Conservation (phyloP, 2,888 invertebrate genomes). For the Oxyteleia sp. region DNA sequence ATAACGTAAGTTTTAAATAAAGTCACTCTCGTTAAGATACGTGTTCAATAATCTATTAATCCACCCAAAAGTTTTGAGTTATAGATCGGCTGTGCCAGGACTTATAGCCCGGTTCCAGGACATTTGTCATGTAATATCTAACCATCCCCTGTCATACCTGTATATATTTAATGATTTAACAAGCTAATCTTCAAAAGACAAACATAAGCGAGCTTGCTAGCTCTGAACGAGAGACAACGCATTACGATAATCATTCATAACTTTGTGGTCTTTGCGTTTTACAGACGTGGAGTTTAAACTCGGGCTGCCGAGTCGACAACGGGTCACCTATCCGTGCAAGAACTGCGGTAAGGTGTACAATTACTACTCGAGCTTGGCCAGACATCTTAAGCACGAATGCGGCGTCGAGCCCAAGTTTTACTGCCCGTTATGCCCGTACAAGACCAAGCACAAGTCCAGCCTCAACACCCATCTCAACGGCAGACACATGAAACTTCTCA, state of each 20-base stretch:
- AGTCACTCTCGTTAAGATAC: constrained; percentile 16
- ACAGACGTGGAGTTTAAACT: constrained; percentile 58
- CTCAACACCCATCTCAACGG: constrained; percentile 85
- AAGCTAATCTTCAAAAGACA: constrained; percentile 11
- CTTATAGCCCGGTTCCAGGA: constrained; percentile 11
- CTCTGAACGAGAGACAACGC: constrained; percentile 23
- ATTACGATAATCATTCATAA: constrained; percentile 46
- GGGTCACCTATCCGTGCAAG: constrained; percentile 77
- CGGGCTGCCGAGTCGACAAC: constrained; percentile 41
- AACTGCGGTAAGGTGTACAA: constrained; percentile 88
- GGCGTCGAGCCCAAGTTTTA: constrained; percentile 88
- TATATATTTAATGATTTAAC: constrained; percentile 28
- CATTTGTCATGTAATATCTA: constrained; percentile 44
- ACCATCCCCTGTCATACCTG: constrained; percentile 33
- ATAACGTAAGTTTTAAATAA: no score
- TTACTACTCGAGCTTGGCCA: constrained; percentile 86
- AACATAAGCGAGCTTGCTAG: constrained; percentile 50
- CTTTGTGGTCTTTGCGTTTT: constrained; percentile 56
- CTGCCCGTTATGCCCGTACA: constrained; percentile 88
- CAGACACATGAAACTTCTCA: constrained; percentile 83
- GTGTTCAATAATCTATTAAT: constrained; percentile 12
- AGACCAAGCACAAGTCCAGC: constrained; percentile 84
- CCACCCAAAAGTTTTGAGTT: constrained; percentile 22
- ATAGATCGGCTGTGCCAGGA: constrained; percentile 17
- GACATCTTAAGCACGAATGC: constrained; percentile 88